These are phyloP conservation scores for Chrysopilus asiliformis DNA, from an alignment of 2,888 invertebrate genomes.

Conservation along the genomic window DNA sequence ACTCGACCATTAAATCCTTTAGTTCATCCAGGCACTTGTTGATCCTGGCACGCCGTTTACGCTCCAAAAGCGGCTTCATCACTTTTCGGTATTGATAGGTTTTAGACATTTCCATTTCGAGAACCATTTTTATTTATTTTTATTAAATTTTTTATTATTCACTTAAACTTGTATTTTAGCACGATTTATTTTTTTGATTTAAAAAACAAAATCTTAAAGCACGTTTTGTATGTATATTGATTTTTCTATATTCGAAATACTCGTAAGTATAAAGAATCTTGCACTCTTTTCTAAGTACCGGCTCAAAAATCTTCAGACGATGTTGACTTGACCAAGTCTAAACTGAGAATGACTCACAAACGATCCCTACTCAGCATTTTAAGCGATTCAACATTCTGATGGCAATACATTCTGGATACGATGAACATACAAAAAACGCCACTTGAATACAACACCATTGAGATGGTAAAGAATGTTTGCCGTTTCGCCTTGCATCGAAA, in stretches of 20 bases:
- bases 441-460: too few relatives aligned
- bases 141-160: neutral
- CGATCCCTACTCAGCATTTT: too few relatives aligned
- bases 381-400: too few relatives aligned
- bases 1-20: conserved; percentile 69
- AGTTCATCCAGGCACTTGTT: conserved; percentile 82
- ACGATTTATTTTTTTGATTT: too few relatives aligned
- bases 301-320: neutral
- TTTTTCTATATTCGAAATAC: too few relatives aligned
- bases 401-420: too few relatives aligned
- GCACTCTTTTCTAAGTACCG: neutral
- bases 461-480: too few relatives aligned
- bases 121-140: neutral
- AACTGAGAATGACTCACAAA: neutral
- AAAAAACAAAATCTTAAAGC: too few relatives aligned
- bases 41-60: conserved; percentile 77
- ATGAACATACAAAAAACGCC: too few relatives aligned
- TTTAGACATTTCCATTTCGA: conserved; percentile 41
- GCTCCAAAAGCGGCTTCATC: conserved; percentile 84
- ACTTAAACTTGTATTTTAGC: neutral
- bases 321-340: neutral
- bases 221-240: too few relatives aligned
- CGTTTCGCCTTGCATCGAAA: too few relatives aligned
- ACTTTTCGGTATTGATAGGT: conserved; percentile 90
- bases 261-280: too few relatives aligned